Evolutionary conservation across 2,797 vertebrate species (phyloP).

Genomic region (Rhincodon typus): DNA sequence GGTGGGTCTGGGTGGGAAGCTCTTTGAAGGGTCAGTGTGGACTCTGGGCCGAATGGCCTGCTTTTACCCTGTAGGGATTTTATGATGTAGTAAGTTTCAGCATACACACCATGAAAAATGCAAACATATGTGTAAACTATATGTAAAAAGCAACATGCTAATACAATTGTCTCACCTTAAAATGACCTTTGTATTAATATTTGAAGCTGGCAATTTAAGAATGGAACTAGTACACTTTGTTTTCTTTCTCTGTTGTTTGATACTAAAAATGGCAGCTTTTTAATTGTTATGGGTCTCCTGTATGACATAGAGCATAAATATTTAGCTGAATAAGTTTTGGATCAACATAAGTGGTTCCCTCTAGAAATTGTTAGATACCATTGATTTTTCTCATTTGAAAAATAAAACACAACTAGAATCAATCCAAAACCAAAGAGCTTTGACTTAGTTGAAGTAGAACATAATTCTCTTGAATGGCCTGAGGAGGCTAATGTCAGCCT

Average conservation of each 20-base stretch:
- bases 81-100: too few relatives aligned
- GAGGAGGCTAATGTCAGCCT: neutral
- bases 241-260: neutral
- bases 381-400: neutral
- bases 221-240: neutral
- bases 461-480: neutral
- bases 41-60: too few relatives aligned
- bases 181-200: neutral
- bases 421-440: neutral
- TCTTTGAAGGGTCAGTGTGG: too few relatives aligned
- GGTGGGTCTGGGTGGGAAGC: too few relatives aligned
- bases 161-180: neutral
- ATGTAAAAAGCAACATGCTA: neutral
- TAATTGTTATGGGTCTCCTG: neutral
- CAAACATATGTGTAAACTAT: neutral
- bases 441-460: neutral
- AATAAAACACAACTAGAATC: neutral
- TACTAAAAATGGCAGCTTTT: neutral
- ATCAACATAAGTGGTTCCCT: neutral
- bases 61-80: too few relatives aligned
- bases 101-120: neutral
- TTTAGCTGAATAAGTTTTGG: neutral
- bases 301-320: neutral
- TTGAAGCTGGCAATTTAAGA: neutral
- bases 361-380: neutral